Percentiles rank a stretch among this genome's conserved stretches.
These are phyloP conservation scores for Vulpes vulpes DNA, from an alignment of 2,113 vertebrate species.

Conservation along the genomic window DNA sequence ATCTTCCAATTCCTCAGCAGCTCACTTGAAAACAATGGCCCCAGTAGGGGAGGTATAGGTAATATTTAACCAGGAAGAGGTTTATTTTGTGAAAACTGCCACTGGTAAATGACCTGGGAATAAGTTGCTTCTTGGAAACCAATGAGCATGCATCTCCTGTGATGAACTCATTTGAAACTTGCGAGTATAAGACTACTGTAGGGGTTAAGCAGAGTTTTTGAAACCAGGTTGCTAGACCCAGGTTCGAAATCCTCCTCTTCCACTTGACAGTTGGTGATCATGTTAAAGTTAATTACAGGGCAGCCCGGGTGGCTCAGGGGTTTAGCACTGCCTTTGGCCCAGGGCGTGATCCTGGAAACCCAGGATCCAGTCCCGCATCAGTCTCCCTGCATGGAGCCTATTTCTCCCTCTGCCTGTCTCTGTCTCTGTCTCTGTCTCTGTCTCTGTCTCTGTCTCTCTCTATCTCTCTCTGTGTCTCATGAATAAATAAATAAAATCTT, in stretches of 20 bases:
- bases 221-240: neutral
- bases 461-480: too few relatives aligned
- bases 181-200: neutral
- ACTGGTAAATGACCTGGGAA: constrained; percentile 82
- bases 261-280: neutral
- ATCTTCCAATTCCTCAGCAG: constrained; percentile 86
- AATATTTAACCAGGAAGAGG: constrained; percentile 87
- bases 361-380: too few relatives aligned
- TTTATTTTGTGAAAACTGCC: constrained; percentile 85
- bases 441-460: too few relatives aligned
- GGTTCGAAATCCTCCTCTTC: neutral
- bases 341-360: too few relatives aligned
- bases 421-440: too few relatives aligned
- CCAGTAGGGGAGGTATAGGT: constrained; percentile 75
- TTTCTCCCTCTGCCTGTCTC: too few relatives aligned
- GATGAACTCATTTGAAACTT: constrained; percentile 60
- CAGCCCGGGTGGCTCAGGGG: too few relatives aligned
- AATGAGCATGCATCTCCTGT: neutral
- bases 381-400: too few relatives aligned
- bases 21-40: constrained; percentile 83
- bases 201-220: neutral
- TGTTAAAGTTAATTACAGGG: neutral
- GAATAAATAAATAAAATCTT: too few relatives aligned
- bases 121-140: constrained; percentile 66
- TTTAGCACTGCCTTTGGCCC: too few relatives aligned